Percentiles rank a stretch among this genome's conserved stretches.
These are phyloP conservation scores for Magallana nippona DNA, from an alignment of 2,888 invertebrate species.

Conservation along the genomic window DNA sequence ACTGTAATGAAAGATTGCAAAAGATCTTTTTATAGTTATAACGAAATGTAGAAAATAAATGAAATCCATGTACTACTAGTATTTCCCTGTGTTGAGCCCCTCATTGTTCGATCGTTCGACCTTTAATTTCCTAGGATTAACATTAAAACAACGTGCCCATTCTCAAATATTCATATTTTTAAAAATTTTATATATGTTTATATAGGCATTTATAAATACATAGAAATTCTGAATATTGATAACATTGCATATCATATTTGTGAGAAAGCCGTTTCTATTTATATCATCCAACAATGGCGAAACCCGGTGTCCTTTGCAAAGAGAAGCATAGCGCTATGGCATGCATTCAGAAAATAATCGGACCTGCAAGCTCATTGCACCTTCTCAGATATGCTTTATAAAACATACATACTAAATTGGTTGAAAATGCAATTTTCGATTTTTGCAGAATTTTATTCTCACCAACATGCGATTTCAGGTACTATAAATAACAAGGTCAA, in stretches of 20 bases:
- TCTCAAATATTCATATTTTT: no score
- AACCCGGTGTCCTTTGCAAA: constrained; percentile 16
- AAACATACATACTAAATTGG: constrained; percentile 37
- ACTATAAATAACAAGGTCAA: constrained; percentile 22
- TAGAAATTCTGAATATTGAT: no score
- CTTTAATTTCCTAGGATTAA: no score
- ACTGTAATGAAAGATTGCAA: no score
- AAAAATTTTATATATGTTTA: no score
- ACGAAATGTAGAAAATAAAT: background rate
- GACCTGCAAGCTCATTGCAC: constrained; percentile 39
- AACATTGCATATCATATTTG: background rate
- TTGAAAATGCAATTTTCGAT: constrained; percentile 43
- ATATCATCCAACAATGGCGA: background rate
- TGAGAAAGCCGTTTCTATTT: constrained; percentile 7
- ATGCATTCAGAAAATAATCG: constrained; percentile 9
- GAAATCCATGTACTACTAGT: background rate
- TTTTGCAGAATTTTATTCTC: constrained; percentile 52
- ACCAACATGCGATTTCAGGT: constrained; percentile 19
- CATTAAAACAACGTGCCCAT: no score
- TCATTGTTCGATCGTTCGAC: background rate
- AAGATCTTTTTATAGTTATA: no score
- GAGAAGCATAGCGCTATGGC: background rate
- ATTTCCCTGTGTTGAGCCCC: constrained; percentile 2
- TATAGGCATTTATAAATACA: no score
- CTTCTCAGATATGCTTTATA: constrained; percentile 32